Conservation (phyloP, 1,140 invertebrate species). For the Drosophila aff. region DNA sequence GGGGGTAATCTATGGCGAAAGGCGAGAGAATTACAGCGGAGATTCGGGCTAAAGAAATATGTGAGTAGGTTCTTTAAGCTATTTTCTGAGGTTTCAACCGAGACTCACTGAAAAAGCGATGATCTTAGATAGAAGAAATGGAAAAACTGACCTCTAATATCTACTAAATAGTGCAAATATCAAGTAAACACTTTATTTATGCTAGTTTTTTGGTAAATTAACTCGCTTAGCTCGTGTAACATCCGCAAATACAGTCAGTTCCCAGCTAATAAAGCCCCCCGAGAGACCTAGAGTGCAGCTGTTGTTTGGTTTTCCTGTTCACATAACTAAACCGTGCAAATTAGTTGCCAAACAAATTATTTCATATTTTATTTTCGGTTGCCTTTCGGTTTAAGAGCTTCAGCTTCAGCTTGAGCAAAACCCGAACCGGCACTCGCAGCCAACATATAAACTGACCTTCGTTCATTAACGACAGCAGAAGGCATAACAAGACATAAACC, state of each 20-base stretch:
- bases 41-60: constrained; percentile 8
- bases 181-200: neutral
- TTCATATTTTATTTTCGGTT: constrained; percentile 37
- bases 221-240: neutral
- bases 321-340: constrained; percentile 61
- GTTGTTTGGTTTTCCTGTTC: constrained; percentile 44
- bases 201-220: neutral
- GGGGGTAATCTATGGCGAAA: constrained; percentile 48
- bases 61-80: neutral
- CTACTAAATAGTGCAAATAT: neutral
- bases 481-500: constrained; percentile 76
- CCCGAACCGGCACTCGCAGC: constrained; percentile 39
- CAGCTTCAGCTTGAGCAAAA: constrained; percentile 8
- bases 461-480: constrained; percentile 74
- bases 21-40: constrained; percentile 21
- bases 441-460: constrained; percentile 68
- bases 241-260: constrained; percentile 23
- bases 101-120: neutral
- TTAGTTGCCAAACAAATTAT: constrained; percentile 65
- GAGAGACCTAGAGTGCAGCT: constrained; percentile 28
- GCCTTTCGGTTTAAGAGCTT: constrained; percentile 12
- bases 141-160: neutral
- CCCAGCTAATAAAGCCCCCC: constrained; percentile 10
- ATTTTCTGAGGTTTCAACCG: neutral
- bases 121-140: neutral